Base-by-base conservation (phyloP, 2,888 invertebrate species). In the Drosophila fungiperda region DNA sequence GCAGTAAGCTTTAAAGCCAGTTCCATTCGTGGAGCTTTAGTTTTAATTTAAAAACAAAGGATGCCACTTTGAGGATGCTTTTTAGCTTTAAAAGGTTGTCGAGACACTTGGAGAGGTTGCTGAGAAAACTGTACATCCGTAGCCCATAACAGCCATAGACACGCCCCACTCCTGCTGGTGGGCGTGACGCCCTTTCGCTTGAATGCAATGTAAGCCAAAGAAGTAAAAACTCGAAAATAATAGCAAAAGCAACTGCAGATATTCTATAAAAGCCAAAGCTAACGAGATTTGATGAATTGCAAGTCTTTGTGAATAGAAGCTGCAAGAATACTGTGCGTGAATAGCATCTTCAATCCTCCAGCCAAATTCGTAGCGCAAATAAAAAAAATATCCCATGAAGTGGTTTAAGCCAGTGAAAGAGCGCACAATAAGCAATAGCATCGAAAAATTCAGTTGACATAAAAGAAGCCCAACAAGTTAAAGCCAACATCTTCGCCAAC, bases 271-370 rank as follows among this genome's bases (percentile, higher is more conserved):
- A 89, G 87, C 86, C 78, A 82, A 82, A 68, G 73, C 90, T 86
- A 86, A 86, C 85, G 90, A 86, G 90, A 86, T 86, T 86, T 89
- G 90, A 86, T 86, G 85, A 86, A 86, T 86, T 86, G 85, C 85
- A 80, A 83, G 78, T 89, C 83, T 87, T 89, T 89, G 89, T 84
- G 82, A 73, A 87, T 84, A 82, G 80, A 79, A 82, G 70, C 85
- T 76, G 64, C 66, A 89, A 76, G 87, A 82, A 89, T 79, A 82
- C 66, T 83, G 87, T 80, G 83, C 85, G 73, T 89, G 85, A 78
- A 87, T 78, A 71, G 87, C 59, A 79, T 54, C 66, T 63, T 38
- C 54, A 55, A 50, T 29, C 26, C 36, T 38, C 53, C 59, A 52
- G 57, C 32, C 15, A 50, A 65, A 40, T 36, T 26, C 48, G 42